Evolutionary conservation across 2,113 vertebrate species (phyloP), one percentile per base, ranked within the genome.

Genomic region (Rhinopithecus roxellana): DNA sequence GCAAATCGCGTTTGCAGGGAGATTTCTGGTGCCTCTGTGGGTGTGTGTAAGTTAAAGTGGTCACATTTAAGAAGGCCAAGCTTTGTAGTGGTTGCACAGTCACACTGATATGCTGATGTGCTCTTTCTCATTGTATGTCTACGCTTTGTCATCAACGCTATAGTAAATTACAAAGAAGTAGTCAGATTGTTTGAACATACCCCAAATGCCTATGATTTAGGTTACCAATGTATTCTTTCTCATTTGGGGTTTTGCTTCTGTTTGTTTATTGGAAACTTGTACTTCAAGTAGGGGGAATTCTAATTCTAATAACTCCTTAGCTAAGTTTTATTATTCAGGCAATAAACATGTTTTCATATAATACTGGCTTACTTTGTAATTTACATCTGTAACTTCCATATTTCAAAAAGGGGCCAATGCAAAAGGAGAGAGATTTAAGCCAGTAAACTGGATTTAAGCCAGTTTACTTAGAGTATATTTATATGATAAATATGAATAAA

Each of bases 241-340:
- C 79, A 72, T 88, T 79, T 89, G 70, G 27, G 85, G 52, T 57
- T 75, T 81, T 90, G 94, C 38, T 94, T 96, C 69, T 81, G 43
- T 96, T 88, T 92, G 87, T 72, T 86, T 96, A 87, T 43, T 38
- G 72, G 55, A 95, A 93, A 82, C 32, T 85, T 97, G 85, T 97
- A 97, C 74, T 95, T 90, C 64, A 50, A 95, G 27, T 67, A 57
- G 90, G 59, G 43, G 94, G 59, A n/a, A 80, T 82, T 95, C 87
- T 91, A 82, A 40, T 87, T 75, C 70, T 96, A 92, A n/a, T 89
- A 89, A 92, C 0, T 87, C 67, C 89, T 96, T 97, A 85, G 52
- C 25, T 95, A 95, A 23, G 22, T 91, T 97, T 96, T 83, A 96
- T 98, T 97, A 98, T 96, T 98, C 90, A 90, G 83, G 45, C 40